Percentiles rank a stretch among this genome's conserved stretches.
Evolutionary conservation across 1,140 invertebrate genomes (phyloP).

Genomic region (Mactra quadrangularis): DNA sequence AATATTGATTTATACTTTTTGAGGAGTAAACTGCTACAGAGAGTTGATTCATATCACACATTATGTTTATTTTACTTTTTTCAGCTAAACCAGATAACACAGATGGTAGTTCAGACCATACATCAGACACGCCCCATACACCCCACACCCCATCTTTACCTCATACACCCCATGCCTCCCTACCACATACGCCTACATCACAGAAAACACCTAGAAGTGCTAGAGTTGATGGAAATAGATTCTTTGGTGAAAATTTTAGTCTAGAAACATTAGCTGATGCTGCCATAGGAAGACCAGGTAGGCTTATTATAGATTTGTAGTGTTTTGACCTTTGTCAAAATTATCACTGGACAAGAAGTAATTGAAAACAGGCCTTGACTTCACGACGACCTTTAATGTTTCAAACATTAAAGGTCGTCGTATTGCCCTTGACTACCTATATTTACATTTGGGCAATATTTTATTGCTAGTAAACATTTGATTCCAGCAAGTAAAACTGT

Average conservation of each 20-base stretch:
- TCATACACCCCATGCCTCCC: constrained; percentile 63
- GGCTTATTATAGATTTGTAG: neutral
- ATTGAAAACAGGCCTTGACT: too few relatives aligned
- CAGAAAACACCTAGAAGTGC: constrained; percentile 80
- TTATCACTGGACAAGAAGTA: neutral
- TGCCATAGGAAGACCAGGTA: constrained; percentile 63
- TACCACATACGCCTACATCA: constrained; percentile 57
- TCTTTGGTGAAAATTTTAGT: constrained; percentile 82
- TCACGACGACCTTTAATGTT: too few relatives aligned
- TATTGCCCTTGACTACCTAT: too few relatives aligned
- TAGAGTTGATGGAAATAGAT: constrained; percentile 82
- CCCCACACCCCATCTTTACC: constrained; percentile 75
- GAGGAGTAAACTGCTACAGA: too few relatives aligned
- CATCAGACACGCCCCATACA: constrained; percentile 79
- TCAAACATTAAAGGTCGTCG: too few relatives aligned
- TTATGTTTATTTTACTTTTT: too few relatives aligned
- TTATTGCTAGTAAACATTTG: too few relatives aligned
- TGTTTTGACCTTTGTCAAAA: neutral
- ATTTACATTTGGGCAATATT: too few relatives aligned
- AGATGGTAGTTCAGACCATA: constrained; percentile 65
- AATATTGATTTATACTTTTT: too few relatives aligned
- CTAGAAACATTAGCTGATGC: constrained; percentile 78
- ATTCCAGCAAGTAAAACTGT: too few relatives aligned
- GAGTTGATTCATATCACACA: too few relatives aligned
- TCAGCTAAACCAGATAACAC: constrained; percentile 42